phyloP scores from a whole-genome alignment of 37 sponge, comb jelly and placozoan genomes.

The Spongilla lacustris region DNA sequence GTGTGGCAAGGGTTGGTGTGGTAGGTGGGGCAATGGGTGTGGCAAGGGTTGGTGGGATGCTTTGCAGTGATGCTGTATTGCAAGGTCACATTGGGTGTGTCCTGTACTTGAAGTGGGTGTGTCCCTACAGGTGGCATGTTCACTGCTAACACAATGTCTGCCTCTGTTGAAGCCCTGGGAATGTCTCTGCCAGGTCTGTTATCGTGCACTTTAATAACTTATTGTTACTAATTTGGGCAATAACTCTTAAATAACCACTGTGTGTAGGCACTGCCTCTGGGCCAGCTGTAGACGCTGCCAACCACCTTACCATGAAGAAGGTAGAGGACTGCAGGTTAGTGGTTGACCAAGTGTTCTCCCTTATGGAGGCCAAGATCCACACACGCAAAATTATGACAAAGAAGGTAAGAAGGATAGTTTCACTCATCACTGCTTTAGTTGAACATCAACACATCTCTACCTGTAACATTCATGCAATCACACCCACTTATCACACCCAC shows the following conservation, averaged over 20 bases:
- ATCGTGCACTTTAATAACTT: neutral
- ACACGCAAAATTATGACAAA: constrained; percentile 73
- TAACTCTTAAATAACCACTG: neutral
- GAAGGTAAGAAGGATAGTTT: constrained; percentile 31
- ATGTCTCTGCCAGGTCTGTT: constrained; percentile 67
- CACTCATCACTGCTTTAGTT: no score
- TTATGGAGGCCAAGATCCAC: constrained; percentile 26
- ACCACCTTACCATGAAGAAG: constrained; percentile 65
- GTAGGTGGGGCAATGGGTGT: no score
- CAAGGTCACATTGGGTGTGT: no score
- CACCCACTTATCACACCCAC: no score
- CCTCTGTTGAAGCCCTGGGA: constrained; percentile 73
- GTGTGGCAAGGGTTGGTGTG: no score
- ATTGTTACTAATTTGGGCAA: neutral
- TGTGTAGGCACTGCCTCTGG: constrained; percentile 68
- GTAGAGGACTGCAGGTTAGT: constrained; percentile 39
- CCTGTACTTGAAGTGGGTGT: neutral
- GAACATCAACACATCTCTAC: no score
- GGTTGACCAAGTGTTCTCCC: constrained; percentile 51
- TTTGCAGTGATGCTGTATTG: no score
- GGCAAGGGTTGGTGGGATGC: no score
- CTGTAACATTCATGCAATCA: no score
- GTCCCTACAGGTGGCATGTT: constrained; percentile 74
- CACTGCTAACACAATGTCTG: constrained; percentile 86
- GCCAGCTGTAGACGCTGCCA: constrained; percentile 67